These are phyloP conservation scores for Mormyrus lacerda DNA, from an alignment of 2,113 vertebrate genomes.

Conservation along the genomic window DNA sequence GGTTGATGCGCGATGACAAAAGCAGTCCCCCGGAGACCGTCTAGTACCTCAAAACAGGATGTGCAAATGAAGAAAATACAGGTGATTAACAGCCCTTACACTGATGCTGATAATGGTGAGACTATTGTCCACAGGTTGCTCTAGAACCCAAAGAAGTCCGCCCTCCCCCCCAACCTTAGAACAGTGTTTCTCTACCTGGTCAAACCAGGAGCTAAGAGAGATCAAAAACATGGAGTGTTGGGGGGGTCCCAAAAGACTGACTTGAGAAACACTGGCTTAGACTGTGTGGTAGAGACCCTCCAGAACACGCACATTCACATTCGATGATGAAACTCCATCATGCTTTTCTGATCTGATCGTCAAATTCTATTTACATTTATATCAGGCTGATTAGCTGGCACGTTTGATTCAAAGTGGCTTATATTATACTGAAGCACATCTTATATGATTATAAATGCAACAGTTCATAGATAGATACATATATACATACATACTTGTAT, in stretches of 20 bases:
- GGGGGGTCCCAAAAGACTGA: not conserved
- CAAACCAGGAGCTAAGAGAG: not conserved
- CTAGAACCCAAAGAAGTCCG: not conserved
- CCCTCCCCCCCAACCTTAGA: not conserved
- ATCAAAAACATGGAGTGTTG: not conserved
- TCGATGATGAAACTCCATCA: not conserved
- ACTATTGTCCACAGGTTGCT: not conserved
- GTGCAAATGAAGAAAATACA: not conserved
- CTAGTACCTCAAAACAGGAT: not conserved
- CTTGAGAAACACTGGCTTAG: not conserved
- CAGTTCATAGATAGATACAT: not conserved
- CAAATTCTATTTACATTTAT: not conserved
- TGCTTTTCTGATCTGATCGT: not conserved
- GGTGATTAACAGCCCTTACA: not conserved
- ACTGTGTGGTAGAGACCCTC: not conserved
- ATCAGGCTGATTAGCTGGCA: not conserved
- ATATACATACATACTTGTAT: too few species aligned
- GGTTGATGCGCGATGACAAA: not conserved
- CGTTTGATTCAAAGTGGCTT: not conserved
- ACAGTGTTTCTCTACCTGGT: not conserved
- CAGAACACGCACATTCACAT: not conserved
- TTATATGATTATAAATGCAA: not conserved
- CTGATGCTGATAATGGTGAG: not conserved
- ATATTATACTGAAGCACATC: not conserved
- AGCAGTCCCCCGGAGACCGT: not conserved